phyloP scores from a whole-genome alignment of 2,797 vertebrate genomes.

The Tadarida brasiliensis region DNA sequence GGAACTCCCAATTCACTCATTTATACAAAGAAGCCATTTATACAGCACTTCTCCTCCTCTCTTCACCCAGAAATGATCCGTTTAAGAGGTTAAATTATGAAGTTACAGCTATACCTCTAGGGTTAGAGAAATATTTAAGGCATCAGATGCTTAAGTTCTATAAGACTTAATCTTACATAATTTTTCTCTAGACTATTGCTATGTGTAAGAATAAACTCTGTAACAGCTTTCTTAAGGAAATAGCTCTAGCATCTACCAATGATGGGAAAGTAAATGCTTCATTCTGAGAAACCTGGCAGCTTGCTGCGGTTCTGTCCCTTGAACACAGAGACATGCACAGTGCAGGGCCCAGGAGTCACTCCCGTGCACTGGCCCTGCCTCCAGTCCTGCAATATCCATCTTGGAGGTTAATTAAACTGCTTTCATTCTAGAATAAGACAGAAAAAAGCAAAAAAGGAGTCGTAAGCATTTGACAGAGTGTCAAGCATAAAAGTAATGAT shows the following conservation, averaged over 20 bases:
- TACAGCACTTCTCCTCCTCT: background rate
- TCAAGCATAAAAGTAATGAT: background rate
- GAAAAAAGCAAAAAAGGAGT: constrained; percentile 33
- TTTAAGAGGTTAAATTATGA: background rate
- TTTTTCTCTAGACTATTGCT: constrained; percentile 8
- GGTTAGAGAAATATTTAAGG: background rate
- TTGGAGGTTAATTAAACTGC: constrained; percentile 70
- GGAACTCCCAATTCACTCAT: background rate
- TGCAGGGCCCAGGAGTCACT: constrained; percentile 52
- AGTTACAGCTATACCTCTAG: background rate
- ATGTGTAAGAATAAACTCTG: background rate
- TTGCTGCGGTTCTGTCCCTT: constrained; percentile 47
- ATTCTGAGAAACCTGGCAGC: constrained; percentile 38
- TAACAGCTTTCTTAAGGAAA: constrained; percentile 1
- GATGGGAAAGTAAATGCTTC: background rate
- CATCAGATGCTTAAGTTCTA: background rate
- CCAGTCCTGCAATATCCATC: constrained; percentile 52
- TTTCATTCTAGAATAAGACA: constrained; percentile 68
- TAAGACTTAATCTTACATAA: constrained; percentile 27
- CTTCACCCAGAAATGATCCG: background rate
- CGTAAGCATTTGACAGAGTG: constrained; percentile 40
- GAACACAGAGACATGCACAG: constrained; percentile 8
- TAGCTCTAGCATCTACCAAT: background rate
- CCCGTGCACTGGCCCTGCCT: constrained; percentile 39
- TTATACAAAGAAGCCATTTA: background rate